These are phyloP conservation scores for Allacma fusca DNA, from an alignment of 2,888 invertebrate genomes.

Conservation along the genomic window DNA sequence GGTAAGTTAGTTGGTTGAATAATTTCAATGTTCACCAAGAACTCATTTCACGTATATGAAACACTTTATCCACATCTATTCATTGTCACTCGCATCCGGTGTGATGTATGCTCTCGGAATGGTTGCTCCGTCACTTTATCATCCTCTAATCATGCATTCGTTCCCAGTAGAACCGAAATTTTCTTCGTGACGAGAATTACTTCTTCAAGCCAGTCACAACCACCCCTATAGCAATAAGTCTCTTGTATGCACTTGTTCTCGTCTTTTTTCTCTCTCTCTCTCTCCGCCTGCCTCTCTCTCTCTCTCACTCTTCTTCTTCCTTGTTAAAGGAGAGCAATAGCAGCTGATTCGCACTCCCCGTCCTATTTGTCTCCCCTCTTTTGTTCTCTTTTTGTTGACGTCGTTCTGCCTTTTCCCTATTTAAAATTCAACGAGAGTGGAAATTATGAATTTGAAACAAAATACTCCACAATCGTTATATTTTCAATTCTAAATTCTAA, in stretches of 20 bases:
- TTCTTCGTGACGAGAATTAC: conserved; percentile 42
- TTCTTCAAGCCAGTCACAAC: conserved; percentile 23
- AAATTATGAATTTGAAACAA: not conserved
- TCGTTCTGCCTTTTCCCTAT: not conserved
- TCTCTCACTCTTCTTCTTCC: not conserved
- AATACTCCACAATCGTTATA: not conserved
- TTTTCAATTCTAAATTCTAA: not conserved
- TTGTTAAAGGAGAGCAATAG: not conserved
- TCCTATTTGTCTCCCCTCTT: not conserved
- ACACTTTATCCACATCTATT: conserved; percentile 33
- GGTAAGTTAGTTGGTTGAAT: conserved; percentile 18
- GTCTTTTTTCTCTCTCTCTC: not conserved
- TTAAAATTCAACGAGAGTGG: not conserved
- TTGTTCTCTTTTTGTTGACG: not conserved
- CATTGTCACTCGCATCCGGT: conserved; percentile 43
- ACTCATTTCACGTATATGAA: conserved; percentile 29
- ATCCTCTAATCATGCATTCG: conserved; percentile 43
- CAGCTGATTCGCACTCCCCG: not conserved
- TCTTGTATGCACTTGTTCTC: not conserved
- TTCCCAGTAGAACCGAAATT: conserved; percentile 43
- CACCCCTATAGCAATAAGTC: conserved; percentile 12
- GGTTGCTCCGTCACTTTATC: conserved; percentile 41
- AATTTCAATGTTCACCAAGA: conserved; percentile 32
- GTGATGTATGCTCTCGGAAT: conserved; percentile 35
- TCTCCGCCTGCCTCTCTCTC: not conserved